phyloP scores from a whole-genome alignment of 2,888 invertebrate species.

The Phragmatobia fuliginosa region DNA sequence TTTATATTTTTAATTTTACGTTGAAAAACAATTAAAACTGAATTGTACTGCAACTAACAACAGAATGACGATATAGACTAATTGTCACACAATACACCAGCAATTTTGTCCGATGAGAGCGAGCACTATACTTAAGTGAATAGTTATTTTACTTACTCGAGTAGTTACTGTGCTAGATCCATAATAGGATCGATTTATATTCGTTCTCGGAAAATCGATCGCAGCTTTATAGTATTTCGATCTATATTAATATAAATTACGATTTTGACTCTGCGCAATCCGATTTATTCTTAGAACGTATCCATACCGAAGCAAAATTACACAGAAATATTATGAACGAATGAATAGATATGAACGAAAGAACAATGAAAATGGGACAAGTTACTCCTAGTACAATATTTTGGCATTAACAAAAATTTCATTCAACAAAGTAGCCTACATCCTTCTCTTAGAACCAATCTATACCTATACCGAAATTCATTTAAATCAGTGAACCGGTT shows the following conservation, averaged over 20 bases:
- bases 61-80: neutral
- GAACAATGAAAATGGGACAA: conserved; percentile 2
- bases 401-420: no score
- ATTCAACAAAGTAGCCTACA: no score
- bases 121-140: neutral
- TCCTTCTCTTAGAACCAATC: no score
- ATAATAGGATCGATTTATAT: conserved; percentile 23
- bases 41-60: neutral
- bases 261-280: conserved; percentile 14
- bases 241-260: conserved; percentile 22
- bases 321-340: neutral
- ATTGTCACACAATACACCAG: neutral
- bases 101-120: conserved; percentile 1
- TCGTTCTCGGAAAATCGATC: conserved; percentile 27
- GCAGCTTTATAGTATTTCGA: conserved; percentile 9
- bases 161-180: conserved; percentile 7
- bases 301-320: neutral
- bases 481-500: no score
- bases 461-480: no score
- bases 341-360: neutral
- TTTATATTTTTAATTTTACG: neutral
- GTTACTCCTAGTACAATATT: neutral
- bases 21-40: no score
- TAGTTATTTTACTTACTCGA: neutral
- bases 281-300: neutral